These are phyloP conservation scores for Rhynchotus rufescens DNA, from an alignment of 2,797 vertebrate species.

Conservation along the genomic window DNA sequence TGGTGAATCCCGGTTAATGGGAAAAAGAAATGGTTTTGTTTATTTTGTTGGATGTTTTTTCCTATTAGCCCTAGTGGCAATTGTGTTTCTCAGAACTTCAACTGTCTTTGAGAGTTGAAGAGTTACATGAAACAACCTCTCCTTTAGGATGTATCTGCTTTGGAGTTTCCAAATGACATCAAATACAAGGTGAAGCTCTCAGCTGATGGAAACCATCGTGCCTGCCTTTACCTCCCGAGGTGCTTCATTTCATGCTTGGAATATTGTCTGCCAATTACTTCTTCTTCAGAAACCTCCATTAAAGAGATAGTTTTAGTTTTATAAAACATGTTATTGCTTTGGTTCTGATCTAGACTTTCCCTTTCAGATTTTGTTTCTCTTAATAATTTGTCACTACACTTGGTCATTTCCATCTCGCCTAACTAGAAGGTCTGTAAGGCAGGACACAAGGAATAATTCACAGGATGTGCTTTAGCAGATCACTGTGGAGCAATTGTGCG, in stretches of 20 bases:
- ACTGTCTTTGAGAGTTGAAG: background rate
- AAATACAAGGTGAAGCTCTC: background rate
- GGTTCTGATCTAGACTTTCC: background rate
- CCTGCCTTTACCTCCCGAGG: background rate
- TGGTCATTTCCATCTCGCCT: background rate
- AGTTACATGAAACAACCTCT: background rate
- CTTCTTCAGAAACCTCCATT: background rate
- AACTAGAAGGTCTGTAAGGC: background rate
- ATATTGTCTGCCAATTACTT: background rate
- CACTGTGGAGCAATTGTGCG: background rate
- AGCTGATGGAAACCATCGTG: background rate
- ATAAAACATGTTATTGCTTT: background rate
- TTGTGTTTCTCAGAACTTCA: background rate
- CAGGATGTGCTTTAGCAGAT: background rate
- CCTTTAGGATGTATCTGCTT: background rate
- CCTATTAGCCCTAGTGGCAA: background rate
- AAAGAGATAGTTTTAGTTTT: background rate
- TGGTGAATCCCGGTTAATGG: background rate
- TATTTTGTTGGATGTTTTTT: background rate
- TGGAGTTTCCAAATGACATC: background rate
- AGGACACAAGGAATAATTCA: background rate
- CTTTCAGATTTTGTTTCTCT: background rate
- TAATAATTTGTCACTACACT: background rate
- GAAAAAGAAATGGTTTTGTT: background rate
- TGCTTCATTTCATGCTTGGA: background rate